Evolutionary conservation across 2,888 invertebrate genomes (phyloP), one percentile per base, ranked within the genome.

Genomic region (Xylota segnis): DNA sequence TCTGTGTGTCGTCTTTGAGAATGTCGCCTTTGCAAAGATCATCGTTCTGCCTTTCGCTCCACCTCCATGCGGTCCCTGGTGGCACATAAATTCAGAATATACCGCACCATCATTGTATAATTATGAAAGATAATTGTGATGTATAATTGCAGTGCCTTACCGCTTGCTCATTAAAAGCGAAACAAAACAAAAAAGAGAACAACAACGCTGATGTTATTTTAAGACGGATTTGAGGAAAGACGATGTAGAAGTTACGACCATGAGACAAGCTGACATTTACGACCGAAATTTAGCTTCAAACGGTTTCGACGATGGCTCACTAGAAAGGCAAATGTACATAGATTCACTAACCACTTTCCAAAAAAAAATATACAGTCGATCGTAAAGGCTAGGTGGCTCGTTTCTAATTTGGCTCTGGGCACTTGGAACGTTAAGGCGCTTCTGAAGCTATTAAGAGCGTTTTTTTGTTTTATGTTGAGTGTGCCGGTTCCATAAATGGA

Each of bases 71-170:
- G 18, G 58, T 63, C 66, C 16, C 58, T 14, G 14, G 47, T 58
- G 68, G 32, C 4, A 43, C 50, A 68, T 68, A 58, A 76, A 68
- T 40, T 68, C 66, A 50, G 32, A 18, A 27, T 72, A 72, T 52
- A 59, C 59, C 40, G 66, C 52, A 59, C 76, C 66, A 76, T 47
- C 66, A 77, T 59, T 68, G 76, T 77, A 61, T 70, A 77, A 77
- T 77, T 70, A 77, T 68, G 61, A 70, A 77, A 77, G 77, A 77
- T 77, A 77, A 70, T 77, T 77, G 77, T 61, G 61, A 61, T 77
- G 59, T 77, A 23, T 77, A 70, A 77, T 77, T 77, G 58, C 77
- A 61, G 54, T 52, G 59, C 18, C 58, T 47, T 66, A 18, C 54
- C 27, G 65, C 23, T 7, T 37, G 58, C 66, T 76, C 66, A 68